Conservation (phyloP, 2,113 vertebrate genomes). For the Ariopsis seemanni region DNA sequence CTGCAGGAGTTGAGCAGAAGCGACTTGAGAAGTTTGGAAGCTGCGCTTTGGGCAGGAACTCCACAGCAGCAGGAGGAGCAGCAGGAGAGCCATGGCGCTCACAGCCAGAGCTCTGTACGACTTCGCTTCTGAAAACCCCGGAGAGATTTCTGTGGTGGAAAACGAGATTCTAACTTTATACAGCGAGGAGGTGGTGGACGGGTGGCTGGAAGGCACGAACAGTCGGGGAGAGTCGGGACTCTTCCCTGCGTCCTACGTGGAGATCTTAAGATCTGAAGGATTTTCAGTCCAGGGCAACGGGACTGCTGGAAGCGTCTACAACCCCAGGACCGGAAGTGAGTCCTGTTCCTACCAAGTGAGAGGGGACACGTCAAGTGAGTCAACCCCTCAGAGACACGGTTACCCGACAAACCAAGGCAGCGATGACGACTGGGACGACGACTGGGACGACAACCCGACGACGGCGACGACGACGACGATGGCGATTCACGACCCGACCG, state of each 20-base stretch:
- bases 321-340: slow-evolving; percentile 68
- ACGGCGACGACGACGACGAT: slow-evolving; percentile 73
- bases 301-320: slow-evolving; percentile 46
- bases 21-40: slow-evolving; percentile 28
- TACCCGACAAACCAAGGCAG: slow-evolving; percentile 86
- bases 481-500: slow-evolving; percentile 70
- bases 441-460: slow-evolving; percentile 88
- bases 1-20: not conserved
- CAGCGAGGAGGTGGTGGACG: slow-evolving; percentile 90
- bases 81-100: slow-evolving; percentile 76
- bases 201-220: slow-evolving; percentile 92
- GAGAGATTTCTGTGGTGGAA: slow-evolving; percentile 89
- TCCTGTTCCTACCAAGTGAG: slow-evolving; percentile 55
- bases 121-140: slow-evolving; percentile 90
- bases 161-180: slow-evolving; percentile 87
- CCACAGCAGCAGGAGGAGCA: not conserved
- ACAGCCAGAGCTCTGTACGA: slow-evolving; percentile 89
- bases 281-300: slow-evolving; percentile 62
- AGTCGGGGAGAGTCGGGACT: slow-evolving; percentile 88
- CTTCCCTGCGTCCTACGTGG: slow-evolving; percentile 93
- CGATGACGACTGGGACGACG: slow-evolving; percentile 96
- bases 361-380: slow-evolving; percentile 56
- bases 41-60: slow-evolving; percentile 25
- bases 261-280: slow-evolving; percentile 75
- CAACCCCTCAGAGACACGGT: slow-evolving; percentile 55